phyloP scores from a whole-genome alignment of 2,888 invertebrate species.

The Cloeon dipterum region DNA sequence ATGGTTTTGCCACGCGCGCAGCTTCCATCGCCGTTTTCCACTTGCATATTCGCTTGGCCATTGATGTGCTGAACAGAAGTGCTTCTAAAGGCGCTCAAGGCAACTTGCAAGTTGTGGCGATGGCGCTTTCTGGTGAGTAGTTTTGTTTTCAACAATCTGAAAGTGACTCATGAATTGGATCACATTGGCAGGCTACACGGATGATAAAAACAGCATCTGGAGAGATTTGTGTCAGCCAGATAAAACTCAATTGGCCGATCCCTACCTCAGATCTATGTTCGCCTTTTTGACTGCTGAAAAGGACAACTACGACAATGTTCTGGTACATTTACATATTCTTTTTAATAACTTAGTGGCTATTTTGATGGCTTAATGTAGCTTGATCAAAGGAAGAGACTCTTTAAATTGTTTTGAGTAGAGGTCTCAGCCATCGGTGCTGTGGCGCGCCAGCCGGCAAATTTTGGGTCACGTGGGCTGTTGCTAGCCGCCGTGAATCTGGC shows the following conservation, averaged over 20 bases:
- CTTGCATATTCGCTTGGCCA: conserved; percentile 58
- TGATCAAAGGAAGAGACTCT: too few relatives aligned
- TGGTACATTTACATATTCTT: conserved; percentile 31
- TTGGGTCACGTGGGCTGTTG: too few relatives aligned
- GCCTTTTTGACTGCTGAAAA: conserved; percentile 67
- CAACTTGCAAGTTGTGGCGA: conserved; percentile 39
- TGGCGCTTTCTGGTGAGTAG: conserved; percentile 44
- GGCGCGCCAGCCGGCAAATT: too few relatives aligned
- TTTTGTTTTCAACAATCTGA: background rate
- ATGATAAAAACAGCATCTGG: conserved; percentile 63
- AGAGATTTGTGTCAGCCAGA: conserved; percentile 47
- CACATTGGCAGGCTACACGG: conserved; percentile 39
- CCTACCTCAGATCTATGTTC: conserved; percentile 77
- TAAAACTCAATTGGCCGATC: conserved; percentile 58
- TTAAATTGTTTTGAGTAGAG: too few relatives aligned
- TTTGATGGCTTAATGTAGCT: too few relatives aligned
- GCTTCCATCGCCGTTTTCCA: conserved; percentile 84
- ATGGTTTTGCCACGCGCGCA: conserved; percentile 54
- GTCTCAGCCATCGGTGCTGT: too few relatives aligned
- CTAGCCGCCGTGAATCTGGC: too few relatives aligned
- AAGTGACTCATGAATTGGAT: too few relatives aligned
- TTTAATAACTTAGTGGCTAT: too few relatives aligned
- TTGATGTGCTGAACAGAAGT: conserved; percentile 27
- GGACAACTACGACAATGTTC: conserved; percentile 47
- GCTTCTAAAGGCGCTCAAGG: conserved; percentile 13